Base-by-base conservation (phyloP, 2,113 vertebrate species). In the Hoplias malabaricus region DNA sequence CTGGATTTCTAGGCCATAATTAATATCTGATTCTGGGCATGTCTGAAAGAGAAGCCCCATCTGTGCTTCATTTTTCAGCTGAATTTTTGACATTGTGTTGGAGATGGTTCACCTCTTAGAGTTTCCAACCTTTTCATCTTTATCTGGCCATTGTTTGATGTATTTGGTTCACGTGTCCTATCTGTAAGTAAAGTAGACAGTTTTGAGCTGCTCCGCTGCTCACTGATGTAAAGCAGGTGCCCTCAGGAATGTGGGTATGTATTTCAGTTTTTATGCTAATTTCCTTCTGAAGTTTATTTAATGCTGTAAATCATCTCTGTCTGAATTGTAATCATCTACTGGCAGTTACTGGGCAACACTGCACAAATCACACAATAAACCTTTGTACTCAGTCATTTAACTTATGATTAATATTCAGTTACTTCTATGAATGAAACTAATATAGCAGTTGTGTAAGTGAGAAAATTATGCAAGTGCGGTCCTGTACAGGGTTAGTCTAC, bases 141-240 rank as follows among this genome's bases (percentile, higher is more conserved):
- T 76, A 80, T 80, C 67, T 76, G 50, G 13, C 43, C 43, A 40
- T 12, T 16, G 42, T 62, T 63, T 53, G 54, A 75, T 53, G 25
- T 27, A 65, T 63, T 54, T 71, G 42, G 56, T 29, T 48, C 46
- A 69, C 69, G 34, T 29, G 19, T 38, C 54, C 1, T 63, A n/a
- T 2, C 16, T 70, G 33, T 27, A 56, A 65, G 54, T 63, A 48
- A 13, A 57, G 42, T 46, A n/a, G 69, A 34, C 68, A 70, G 12
- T 29, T 70, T 56, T 10, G 29, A 53, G 21, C 43, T 56, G 5
- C 66, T 75, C 34, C n/a, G 0, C 5, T 36, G 38, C 13, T 34
- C 33, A 50, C 61, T 75, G 33, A 69, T 69, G 78, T 48, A 69
- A 69, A 75, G 43, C 77, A 21, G 38, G 69, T 79, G 71, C 36